A percentile compares a stretch with the other conserved stretches of the same genome.
Conservation (phyloP, 2,888 invertebrate species). For the Agrochola lychnidis region DNA sequence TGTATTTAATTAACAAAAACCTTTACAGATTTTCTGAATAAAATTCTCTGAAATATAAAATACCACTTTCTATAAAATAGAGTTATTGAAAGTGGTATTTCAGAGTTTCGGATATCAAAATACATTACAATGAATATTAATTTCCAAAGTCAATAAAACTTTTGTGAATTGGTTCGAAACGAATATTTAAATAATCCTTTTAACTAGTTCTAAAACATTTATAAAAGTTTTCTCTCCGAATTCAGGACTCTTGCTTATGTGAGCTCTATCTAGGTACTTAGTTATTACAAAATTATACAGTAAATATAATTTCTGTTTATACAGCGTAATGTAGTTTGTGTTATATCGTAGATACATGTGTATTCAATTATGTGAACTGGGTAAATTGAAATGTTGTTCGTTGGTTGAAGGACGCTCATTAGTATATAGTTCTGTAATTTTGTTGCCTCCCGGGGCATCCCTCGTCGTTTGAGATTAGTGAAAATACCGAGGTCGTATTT, state of each 20-base stretch:
- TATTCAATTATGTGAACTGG: constrained; percentile 26
- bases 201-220: constrained; percentile 36
- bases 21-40: background rate
- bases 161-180: constrained; percentile 43
- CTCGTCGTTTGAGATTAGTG: background rate
- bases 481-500: constrained; percentile 9
- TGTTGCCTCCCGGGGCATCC: constrained; percentile 2
- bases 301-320: constrained; percentile 12
- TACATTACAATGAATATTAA: constrained; percentile 41
- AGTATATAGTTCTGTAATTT: constrained; percentile 17
- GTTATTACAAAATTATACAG: constrained; percentile 34
- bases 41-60: background rate
- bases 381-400: constrained; percentile 29
- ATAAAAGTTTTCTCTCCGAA: constrained; percentile 32
- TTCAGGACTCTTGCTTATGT: constrained; percentile 23
- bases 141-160: constrained; percentile 47
- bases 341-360: constrained; percentile 18
- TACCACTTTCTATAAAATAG: background rate
- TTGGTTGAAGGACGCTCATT: constrained; percentile 28
- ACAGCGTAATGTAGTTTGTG: constrained; percentile 15
- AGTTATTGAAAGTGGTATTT: constrained; percentile 4
- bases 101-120: constrained; percentile 38
- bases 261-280: constrained; percentile 10
- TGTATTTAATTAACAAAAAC: background rate
- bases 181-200: constrained; percentile 55